Conservation (phyloP, 1,140 invertebrate species). For the Sitophilus oryzae region DNA sequence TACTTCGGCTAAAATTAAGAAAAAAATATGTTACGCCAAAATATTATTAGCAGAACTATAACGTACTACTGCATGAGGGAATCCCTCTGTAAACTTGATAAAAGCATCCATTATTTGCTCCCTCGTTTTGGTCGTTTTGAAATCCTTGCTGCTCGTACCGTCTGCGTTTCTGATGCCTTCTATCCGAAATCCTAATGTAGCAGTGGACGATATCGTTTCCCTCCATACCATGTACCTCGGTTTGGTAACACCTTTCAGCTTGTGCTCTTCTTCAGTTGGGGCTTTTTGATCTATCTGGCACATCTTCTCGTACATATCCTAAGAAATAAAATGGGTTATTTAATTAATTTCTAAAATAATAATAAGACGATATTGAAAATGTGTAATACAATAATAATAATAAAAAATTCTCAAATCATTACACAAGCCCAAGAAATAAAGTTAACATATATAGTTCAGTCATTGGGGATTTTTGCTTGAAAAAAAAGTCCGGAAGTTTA, state of each 20-base stretch:
- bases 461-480: no score
- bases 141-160: slow-evolving; percentile 87
- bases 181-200: slow-evolving; percentile 90
- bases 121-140: slow-evolving; percentile 88
- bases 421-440: no score
- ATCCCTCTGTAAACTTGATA: slow-evolving; percentile 73
- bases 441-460: no score
- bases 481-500: no score
- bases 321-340: slow-evolving; percentile 32
- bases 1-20: slow-evolving; percentile 62
- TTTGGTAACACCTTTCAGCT: slow-evolving; percentile 86
- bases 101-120: slow-evolving; percentile 79
- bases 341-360: neutral
- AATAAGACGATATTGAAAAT: no score
- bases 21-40: slow-evolving; percentile 1
- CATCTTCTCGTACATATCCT: slow-evolving; percentile 99
- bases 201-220: slow-evolving; percentile 94
- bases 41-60: neutral
- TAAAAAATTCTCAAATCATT: no score
- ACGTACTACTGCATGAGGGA: slow-evolving; percentile 71
- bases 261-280: slow-evolving; percentile 84
- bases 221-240: slow-evolving; percentile 96
- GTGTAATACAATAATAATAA: no score
- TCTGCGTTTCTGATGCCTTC: slow-evolving; percentile 89
- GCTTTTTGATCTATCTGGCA: slow-evolving; percentile 87